Percentiles rank a stretch among this genome's conserved stretches.
Evolutionary conservation across 2,888 invertebrate species (phyloP).

Genomic region (Hirtodrosophila duncani): DNA sequence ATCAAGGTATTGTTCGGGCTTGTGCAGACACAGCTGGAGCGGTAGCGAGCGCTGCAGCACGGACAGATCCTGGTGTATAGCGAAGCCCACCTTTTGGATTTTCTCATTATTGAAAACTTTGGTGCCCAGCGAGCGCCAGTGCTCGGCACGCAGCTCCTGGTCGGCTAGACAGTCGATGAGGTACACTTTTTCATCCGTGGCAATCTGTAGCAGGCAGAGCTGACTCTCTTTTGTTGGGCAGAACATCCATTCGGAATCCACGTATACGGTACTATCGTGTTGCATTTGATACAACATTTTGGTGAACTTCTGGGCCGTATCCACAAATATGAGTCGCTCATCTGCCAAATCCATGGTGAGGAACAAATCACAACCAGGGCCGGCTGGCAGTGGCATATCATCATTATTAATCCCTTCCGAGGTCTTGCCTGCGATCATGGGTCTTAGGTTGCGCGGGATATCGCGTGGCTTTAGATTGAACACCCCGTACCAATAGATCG

Average conservation of each 20-base stretch:
- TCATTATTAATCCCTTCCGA: too few relatives aligned
- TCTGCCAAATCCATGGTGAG: slow-evolving; percentile 75
- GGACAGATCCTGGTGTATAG: slow-evolving; percentile 79
- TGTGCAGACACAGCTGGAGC: slow-evolving; percentile 77
- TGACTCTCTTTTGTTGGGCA: slow-evolving; percentile 85
- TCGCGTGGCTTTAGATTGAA: slow-evolving; percentile 79
- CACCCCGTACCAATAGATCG: slow-evolving; percentile 84
- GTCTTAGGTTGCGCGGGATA: slow-evolving; percentile 60
- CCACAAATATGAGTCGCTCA: slow-evolving; percentile 81
- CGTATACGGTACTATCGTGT: slow-evolving; percentile 81
- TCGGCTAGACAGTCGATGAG: slow-evolving; percentile 88
- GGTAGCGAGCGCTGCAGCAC: slow-evolving; percentile 82
- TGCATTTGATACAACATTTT: slow-evolving; percentile 80
- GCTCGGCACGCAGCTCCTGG: slow-evolving; percentile 79
- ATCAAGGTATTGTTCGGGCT: slow-evolving; percentile 80
- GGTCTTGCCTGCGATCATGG: slow-evolving; percentile 28
- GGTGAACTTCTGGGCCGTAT: slow-evolving; percentile 81
- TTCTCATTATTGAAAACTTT: slow-evolving; percentile 86
- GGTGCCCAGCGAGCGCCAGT: slow-evolving; percentile 84
- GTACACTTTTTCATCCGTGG: slow-evolving; percentile 84
- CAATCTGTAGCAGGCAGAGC: slow-evolving; percentile 90
- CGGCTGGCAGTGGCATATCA: neutral
- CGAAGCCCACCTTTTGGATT: slow-evolving; percentile 86
- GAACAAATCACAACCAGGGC: slow-evolving; percentile 50
- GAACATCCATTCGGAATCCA: slow-evolving; percentile 96